Conservation (phyloP, 2,888 invertebrate species). For the Deroplatys truncata region DNA sequence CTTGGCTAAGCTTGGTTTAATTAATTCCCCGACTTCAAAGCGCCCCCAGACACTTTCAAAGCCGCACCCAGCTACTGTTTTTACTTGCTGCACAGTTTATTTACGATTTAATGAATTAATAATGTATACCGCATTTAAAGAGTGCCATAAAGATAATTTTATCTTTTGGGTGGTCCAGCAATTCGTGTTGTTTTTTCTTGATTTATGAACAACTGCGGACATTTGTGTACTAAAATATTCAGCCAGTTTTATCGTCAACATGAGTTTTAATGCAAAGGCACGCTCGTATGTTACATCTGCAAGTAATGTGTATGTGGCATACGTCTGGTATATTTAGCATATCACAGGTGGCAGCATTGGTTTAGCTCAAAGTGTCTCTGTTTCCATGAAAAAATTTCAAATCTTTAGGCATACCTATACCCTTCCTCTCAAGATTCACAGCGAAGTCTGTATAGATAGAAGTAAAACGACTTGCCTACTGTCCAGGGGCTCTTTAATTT, state of each 20-base stretch:
- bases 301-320: neutral
- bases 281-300: neutral
- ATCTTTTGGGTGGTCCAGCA: neutral
- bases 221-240: neutral
- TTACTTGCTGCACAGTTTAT: neutral
- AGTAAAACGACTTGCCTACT: no score
- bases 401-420: no score
- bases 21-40: neutral
- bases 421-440: no score
- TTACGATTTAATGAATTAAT: neutral
- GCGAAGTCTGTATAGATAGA: no score
- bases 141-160: neutral
- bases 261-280: neutral
- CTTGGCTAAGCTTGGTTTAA: neutral
- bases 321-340: neutral
- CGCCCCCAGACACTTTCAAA: neutral
- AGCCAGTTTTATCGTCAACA: neutral
- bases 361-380: neutral
- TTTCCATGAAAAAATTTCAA: no score
- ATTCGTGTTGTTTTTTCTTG: neutral
- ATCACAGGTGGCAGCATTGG: neutral
- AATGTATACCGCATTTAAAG: neutral
- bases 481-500: no score
- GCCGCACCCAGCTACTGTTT: neutral
- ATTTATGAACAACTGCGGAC: neutral